Evolutionary conservation across 1,140 invertebrate species (phyloP).

Genomic region (Aricia agestis): DNA sequence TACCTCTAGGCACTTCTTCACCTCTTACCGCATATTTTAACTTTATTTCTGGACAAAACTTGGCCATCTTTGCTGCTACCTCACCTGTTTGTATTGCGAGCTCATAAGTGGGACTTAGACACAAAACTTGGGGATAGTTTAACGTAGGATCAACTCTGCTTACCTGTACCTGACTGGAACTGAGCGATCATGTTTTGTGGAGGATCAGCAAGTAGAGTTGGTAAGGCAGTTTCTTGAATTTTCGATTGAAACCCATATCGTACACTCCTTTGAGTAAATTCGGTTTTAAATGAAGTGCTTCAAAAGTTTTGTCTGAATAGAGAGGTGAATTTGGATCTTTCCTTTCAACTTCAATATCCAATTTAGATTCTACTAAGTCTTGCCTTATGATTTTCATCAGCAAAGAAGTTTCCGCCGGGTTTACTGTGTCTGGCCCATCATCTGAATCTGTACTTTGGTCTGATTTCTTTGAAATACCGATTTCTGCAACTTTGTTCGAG

Average conservation of each 20-base stretch:
- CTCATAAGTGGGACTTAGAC: conserved; percentile 98
- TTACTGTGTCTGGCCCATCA: conserved; percentile 76
- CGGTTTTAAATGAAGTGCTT: conserved; percentile 93
- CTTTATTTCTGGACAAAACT: conserved; percentile 92
- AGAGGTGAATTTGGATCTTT: conserved; percentile 95
- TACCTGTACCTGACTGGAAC: conserved; percentile 98
- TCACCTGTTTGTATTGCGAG: conserved; percentile 97
- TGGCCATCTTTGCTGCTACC: conserved; percentile 95
- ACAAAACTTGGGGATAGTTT: conserved; percentile 93
- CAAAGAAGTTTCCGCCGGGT: conserved; percentile 89
- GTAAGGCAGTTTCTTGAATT: conserved; percentile 97
- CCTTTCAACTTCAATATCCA: conserved; percentile 91
- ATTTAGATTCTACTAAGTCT: conserved; percentile 89
- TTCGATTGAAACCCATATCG: conserved; percentile 98
- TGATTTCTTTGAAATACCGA: conserved; percentile 51
- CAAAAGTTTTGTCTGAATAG: conserved; percentile 95
- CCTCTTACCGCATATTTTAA: conserved; percentile 95
- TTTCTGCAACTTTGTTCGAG: conserved; percentile 58
- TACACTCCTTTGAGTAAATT: conserved; percentile 95
- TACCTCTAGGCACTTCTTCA: conserved; percentile 86
- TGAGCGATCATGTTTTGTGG: conserved; percentile 99
- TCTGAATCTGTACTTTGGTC: conserved; percentile 57
- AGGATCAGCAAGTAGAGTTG: conserved; percentile 93
- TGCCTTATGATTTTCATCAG: conserved; percentile 94
- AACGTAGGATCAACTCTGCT: conserved; percentile 89